These are phyloP conservation scores for Cheilosia scutellata DNA, from an alignment of 2,888 invertebrate species.

Conservation along the genomic window DNA sequence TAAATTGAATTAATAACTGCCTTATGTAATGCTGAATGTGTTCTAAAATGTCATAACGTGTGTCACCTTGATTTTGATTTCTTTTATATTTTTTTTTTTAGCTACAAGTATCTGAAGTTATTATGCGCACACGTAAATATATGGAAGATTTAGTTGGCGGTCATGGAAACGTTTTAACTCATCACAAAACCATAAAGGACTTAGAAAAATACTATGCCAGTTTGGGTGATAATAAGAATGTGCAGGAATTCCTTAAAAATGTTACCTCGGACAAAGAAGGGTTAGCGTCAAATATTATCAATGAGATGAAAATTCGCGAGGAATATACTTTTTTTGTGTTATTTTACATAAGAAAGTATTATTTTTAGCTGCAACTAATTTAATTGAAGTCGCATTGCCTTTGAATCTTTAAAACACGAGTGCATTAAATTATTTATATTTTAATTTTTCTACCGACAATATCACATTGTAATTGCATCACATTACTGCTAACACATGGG, in stretches of 20 bases:
- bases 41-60: constrained; percentile 3
- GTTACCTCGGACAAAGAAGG: constrained; percentile 97
- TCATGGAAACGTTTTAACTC: constrained; percentile 93
- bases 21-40: constrained; percentile 2
- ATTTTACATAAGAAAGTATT: neutral
- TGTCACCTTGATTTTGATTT: constrained; percentile 29
- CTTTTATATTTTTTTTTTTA: constrained; percentile 83
- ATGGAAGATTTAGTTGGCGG: constrained; percentile 96
- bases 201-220: constrained; percentile 93
- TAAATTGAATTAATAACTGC: neutral
- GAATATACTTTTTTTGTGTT: constrained; percentile 11
- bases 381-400: neutral
- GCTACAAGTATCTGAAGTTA: constrained; percentile 98
- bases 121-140: constrained; percentile 97
- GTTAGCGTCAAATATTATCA: constrained; percentile 85
- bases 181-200: constrained; percentile 94
- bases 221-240: constrained; percentile 90
- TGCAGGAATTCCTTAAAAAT: constrained; percentile 94
- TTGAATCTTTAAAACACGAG: too few relatives aligned
- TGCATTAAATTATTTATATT: too few relatives aligned
- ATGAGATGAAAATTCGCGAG: constrained; percentile 1
- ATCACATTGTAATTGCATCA: too few relatives aligned
- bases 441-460: too few relatives aligned
- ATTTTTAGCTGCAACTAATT: constrained; percentile 31
- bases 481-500: too few relatives aligned